Evolutionary conservation across 2,113 vertebrate species (phyloP).

Genomic region (Malurus alboscapulatus): DNA sequence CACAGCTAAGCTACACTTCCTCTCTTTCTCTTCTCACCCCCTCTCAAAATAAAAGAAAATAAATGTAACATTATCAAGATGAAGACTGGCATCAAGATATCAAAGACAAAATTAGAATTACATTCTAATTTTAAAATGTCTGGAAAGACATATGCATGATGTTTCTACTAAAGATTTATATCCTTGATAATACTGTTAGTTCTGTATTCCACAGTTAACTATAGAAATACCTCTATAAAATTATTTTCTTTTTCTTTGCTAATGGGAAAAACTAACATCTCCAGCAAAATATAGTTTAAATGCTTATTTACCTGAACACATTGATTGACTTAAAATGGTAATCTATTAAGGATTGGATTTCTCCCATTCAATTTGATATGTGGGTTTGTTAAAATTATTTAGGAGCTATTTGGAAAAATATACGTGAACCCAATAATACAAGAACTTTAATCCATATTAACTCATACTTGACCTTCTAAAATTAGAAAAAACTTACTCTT

Average conservation of each 20-base stretch:
- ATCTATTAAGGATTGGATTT: not conserved
- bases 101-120: not conserved
- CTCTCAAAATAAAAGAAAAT: not conserved
- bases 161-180: not conserved
- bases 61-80: not conserved
- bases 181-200: not conserved
- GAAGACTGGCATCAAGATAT: not conserved
- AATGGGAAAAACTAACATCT: not conserved
- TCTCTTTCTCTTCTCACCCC: not conserved
- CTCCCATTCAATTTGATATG: not conserved
- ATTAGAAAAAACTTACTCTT: not conserved
- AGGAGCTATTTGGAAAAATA: not conserved
- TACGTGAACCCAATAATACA: not conserved
- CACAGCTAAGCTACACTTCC: not conserved
- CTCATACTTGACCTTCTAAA: not conserved
- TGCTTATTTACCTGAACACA: not conserved
- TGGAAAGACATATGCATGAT: not conserved
- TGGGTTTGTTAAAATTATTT: not conserved
- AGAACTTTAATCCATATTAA: not conserved
- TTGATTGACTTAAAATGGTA: not conserved
- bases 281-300: not conserved
- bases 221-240: not conserved
- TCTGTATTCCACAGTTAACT: not conserved
- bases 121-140: not conserved
- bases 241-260: not conserved